Percentiles rank a stretch among this genome's conserved stretches.
These are phyloP conservation scores for Rhea pennata DNA, from an alignment of 2,113 vertebrate species.

Conservation along the genomic window DNA sequence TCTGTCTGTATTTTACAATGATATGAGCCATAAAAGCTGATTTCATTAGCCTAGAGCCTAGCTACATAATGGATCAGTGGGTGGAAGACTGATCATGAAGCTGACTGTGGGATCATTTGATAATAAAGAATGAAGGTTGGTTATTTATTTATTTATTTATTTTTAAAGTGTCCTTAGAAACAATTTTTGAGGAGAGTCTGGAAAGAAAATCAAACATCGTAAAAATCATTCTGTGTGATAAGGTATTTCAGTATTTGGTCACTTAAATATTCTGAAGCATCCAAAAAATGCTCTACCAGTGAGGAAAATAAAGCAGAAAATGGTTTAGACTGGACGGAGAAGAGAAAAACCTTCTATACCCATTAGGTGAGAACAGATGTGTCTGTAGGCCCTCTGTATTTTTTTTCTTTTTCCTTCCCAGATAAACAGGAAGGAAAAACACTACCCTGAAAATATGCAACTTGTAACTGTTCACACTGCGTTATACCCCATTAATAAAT, in stretches of 20 bases:
- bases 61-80: background rate
- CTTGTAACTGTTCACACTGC: background rate
- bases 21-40: background rate
- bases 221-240: background rate
- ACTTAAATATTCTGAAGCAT: background rate
- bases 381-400: background rate
- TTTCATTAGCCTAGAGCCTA: slow-evolving; percentile 13
- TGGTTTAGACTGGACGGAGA: no score
- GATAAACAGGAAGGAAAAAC: background rate
- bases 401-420: background rate
- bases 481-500: background rate
- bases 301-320: background rate
- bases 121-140: background rate
- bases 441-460: background rate
- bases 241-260: background rate
- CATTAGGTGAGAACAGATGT: background rate
- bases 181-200: background rate
- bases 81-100: background rate
- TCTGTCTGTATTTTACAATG: background rate
- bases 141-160: no score
- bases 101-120: background rate
- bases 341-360: background rate
- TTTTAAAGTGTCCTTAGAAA: background rate
- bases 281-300: background rate
- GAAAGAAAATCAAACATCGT: background rate